Conservation (phyloP, 2,888 invertebrate species). For the Calephelis perditalis region DNA sequence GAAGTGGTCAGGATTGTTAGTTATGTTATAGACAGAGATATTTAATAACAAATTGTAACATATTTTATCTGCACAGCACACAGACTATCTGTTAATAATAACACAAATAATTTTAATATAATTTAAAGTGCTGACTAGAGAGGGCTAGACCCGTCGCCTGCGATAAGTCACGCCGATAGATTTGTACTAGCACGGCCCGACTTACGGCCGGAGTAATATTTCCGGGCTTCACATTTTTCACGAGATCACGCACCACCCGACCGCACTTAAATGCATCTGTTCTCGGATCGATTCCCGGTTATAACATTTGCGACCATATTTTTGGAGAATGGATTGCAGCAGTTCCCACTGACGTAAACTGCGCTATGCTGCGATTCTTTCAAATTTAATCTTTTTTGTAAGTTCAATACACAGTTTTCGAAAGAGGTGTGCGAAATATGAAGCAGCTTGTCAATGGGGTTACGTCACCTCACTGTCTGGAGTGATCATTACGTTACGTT, state of each 20-base stretch:
- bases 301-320: slow-evolving; percentile 17
- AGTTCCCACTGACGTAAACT: neutral
- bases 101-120: too few relatives aligned
- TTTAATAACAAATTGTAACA: too few relatives aligned
- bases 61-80: too few relatives aligned
- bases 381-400: neutral
- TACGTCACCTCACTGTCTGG: too few relatives aligned
- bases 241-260: slow-evolving; percentile 46
- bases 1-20: too few relatives aligned
- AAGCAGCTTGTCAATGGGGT: too few relatives aligned
- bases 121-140: too few relatives aligned
- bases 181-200: slow-evolving; percentile 50
- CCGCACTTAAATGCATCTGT: slow-evolving; percentile 50
- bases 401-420: neutral
- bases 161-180: slow-evolving; percentile 37
- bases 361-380: neutral
- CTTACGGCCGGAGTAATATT: slow-evolving; percentile 20
- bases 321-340: slow-evolving; percentile 3
- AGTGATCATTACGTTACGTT: too few relatives aligned
- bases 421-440: too few relatives aligned
- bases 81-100: too few relatives aligned
- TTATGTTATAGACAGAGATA: too few relatives aligned
- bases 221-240: slow-evolving; percentile 21
- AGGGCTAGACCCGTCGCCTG: slow-evolving; percentile 5
- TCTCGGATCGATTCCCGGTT: slow-evolving; percentile 27